A percentile compares a stretch with the other conserved stretches of the same genome.
Conservation (phyloP, 2,113 vertebrate genomes). For the Leucopsar rothschildi region DNA sequence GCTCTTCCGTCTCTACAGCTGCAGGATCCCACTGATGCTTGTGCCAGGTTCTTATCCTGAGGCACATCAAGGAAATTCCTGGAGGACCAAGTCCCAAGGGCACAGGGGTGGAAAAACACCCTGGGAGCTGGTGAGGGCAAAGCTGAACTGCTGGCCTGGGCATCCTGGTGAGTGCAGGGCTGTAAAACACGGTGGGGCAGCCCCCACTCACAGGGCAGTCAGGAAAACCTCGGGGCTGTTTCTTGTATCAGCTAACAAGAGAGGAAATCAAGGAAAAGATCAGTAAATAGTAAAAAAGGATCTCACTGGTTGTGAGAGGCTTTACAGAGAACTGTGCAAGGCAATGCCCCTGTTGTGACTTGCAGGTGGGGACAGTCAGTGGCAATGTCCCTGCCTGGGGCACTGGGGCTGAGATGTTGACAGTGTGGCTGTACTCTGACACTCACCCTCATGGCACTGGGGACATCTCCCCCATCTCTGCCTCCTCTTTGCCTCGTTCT, state of each 20-base stretch:
- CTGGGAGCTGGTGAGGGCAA: neutral
- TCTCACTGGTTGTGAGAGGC: neutral
- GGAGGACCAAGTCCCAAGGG: neutral
- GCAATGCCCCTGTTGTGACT: neutral
- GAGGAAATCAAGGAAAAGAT: neutral
- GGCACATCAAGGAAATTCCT: slow-evolving; percentile 6
- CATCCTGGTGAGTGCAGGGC: neutral
- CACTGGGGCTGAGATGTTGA: neutral
- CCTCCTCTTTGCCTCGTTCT: neutral
- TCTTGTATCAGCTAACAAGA: neutral
- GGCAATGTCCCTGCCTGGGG: neutral
- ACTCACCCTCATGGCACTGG: fast-evolving
- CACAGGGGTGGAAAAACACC: neutral
- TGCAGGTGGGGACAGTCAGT: fast-evolving
- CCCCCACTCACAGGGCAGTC: fast-evolving
- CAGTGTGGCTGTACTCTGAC: neutral
- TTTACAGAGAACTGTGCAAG: neutral
- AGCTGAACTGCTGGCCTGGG: neutral
- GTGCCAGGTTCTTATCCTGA: neutral
- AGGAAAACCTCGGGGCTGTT: neutral
- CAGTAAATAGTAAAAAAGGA: neutral
- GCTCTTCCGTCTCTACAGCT: neutral
- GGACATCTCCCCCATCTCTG: neutral
- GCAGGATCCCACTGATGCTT: neutral
- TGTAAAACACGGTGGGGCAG: fast-evolving